A percentile compares a stretch with the other conserved stretches of the same genome.
These are phyloP conservation scores for Drosophila varians DNA, from an alignment of 1,140 invertebrate species.

Conservation along the genomic window DNA sequence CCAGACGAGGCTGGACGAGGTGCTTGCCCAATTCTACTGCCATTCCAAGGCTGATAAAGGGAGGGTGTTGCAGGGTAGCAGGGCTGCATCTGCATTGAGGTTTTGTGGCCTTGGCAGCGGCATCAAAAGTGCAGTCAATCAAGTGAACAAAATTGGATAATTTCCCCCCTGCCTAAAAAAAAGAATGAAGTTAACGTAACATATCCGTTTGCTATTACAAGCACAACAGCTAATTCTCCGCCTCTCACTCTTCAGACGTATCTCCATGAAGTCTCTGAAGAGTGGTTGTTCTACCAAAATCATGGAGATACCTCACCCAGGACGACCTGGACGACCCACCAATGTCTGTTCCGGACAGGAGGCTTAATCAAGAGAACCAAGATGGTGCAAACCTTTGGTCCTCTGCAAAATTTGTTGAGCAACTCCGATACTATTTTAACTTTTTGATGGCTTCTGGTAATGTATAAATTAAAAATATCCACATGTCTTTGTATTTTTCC, in stretches of 20 bases:
- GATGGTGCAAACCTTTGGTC: slow-evolving; percentile 12
- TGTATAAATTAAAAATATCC: slow-evolving; percentile 6
- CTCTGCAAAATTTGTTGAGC: slow-evolving; percentile 20
- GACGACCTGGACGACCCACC: slow-evolving; percentile 27
- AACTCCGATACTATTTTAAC: slow-evolving; percentile 30
- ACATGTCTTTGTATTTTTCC: slow-evolving; percentile 1
- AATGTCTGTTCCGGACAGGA: slow-evolving; percentile 47
- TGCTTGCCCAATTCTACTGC: slow-evolving; percentile 28
- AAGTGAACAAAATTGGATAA: slow-evolving; percentile 73
- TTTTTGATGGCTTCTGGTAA: slow-evolving; percentile 16
- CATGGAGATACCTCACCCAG: slow-evolving; percentile 19
- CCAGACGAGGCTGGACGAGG: slow-evolving; percentile 27
- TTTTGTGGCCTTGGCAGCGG: slow-evolving; percentile 49
- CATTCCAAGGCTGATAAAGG: background rate
- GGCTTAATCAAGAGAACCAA: slow-evolving; percentile 40
- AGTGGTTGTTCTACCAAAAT: slow-evolving; percentile 28
- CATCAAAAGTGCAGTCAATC: slow-evolving; percentile 79
- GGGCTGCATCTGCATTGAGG: slow-evolving; percentile 52
- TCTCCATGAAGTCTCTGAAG: slow-evolving; percentile 14
- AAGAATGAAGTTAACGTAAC: slow-evolving; percentile 26
- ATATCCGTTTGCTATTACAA: slow-evolving; percentile 44
- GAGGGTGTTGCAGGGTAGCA: slow-evolving; percentile 1
- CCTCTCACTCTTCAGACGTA: background rate
- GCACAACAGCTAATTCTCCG: background rate
- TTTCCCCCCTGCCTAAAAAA: slow-evolving; percentile 20